Base-by-base conservation (phyloP, 35 echinoderm and acorn worm species). In the Strongylocentrotus purpuratus region DNA sequence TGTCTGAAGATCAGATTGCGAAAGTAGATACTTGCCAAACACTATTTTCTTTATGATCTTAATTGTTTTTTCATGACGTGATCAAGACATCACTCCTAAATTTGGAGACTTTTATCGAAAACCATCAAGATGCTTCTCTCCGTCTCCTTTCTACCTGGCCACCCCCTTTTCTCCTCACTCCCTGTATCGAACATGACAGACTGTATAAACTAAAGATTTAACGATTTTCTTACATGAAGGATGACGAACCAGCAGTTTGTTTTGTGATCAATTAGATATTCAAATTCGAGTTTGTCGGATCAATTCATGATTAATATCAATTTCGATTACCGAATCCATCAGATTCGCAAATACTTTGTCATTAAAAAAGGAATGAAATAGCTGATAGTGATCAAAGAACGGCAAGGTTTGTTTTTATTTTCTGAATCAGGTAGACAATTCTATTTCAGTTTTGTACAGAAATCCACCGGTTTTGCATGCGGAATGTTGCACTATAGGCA, bases 31-130 rank as follows among this genome's bases (percentile, higher is more conserved):
- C 87, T 46, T 22, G 32, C 33, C 87, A n/a, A 22, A 46, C 87
- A 89, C 87, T 89, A 89, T 89, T 89, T 89, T 89, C 87, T 89
- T 89, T 89, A 89, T 46, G 87, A 89, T 89, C 33, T 89, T 89
- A 45, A 89, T 89, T 89, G 87, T 89, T 89, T 89, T 89, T 89
- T 46, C 45, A 89, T 89, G 87, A 89, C 87, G 87, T 89, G 32
- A 46, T 89, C 65, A 78, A 78, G 65, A 78, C 65, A 78, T 78
- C 65, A 78, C 65, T 78, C 65, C 65, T 78, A 78, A 78, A 78
- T 78, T n/a, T 78, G 65, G 65, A 78, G 65, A 78, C 65, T 78
- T 78, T 78, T n/a, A 78, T 78, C 65, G 65, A 78, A 78, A 78
- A 78, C 65, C 28, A 28, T 78, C 7, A 78, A 78, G 65, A 78